Evolutionary conservation across 2,797 vertebrate genomes (phyloP).

Genomic region (Cirrhinus molitorella): DNA sequence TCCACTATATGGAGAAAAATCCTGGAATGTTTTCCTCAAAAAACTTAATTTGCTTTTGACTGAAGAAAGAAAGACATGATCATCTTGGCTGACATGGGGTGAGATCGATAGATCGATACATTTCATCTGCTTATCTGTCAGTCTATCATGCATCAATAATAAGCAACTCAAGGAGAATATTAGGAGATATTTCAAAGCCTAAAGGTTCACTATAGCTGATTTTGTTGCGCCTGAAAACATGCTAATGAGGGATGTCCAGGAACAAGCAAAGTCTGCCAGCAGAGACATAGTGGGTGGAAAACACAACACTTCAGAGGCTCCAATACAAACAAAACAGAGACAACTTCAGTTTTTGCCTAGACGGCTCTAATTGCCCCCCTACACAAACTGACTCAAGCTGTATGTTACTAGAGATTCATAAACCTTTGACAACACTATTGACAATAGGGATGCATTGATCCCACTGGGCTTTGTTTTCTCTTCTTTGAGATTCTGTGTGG

Average conservation of each 20-base stretch:
- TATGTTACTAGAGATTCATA: conserved; percentile 43
- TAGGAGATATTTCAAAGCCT: conserved; percentile 71
- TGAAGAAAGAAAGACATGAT: no score
- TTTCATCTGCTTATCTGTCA: not conserved
- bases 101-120: no score
- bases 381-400: conserved; percentile 51
- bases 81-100: no score
- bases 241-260: conserved; percentile 67
- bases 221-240: conserved; percentile 66
- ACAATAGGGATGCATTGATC: conserved; percentile 33
- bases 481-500: conserved; percentile 39
- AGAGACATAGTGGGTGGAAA: conserved; percentile 57
- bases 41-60: no score
- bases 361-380: conserved; percentile 53
- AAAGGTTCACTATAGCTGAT: conserved; percentile 67
- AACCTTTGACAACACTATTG: conserved; percentile 47
- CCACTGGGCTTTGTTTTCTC: conserved; percentile 39
- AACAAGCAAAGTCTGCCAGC: conserved; percentile 60
- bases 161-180: conserved; percentile 40
- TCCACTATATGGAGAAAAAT: no score
- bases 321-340: conserved; percentile 46
- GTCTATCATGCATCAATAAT: conserved; percentile 50
- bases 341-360: conserved; percentile 53
- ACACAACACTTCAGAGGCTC: conserved; percentile 55
- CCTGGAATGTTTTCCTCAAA: no score